Evolutionary conservation across 2,113 vertebrate species (phyloP).

Genomic region (Progne subis): DNA sequence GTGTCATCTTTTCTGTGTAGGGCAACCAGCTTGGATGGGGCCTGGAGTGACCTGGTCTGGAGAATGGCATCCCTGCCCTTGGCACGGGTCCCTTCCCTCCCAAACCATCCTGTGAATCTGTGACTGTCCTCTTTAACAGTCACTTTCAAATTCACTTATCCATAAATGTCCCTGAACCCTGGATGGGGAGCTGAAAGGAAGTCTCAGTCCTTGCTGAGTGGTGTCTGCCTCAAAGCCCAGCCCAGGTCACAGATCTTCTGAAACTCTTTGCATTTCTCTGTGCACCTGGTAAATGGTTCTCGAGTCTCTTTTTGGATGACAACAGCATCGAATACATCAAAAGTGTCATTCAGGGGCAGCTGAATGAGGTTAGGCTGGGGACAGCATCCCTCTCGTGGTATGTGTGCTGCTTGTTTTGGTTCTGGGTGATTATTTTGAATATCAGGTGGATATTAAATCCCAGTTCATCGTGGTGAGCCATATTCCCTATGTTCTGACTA

Average conservation of each 20-base stretch:
- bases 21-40: rapidly evolving
- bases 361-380: neutral
- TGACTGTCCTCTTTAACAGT: neutral
- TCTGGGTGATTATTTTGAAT: neutral
- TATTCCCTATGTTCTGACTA: neutral
- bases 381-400: rapidly evolving
- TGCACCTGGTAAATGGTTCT: neutral
- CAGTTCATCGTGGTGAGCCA: neutral
- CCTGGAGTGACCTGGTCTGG: rapidly evolving
- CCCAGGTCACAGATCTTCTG: neutral
- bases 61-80: neutral
- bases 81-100: neutral
- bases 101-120: neutral
- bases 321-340: neutral
- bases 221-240: neutral
- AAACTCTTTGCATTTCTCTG: neutral
- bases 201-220: neutral
- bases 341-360: too few species aligned
- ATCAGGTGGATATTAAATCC: neutral
- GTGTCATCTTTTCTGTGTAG: neutral
- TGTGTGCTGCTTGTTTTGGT: neutral
- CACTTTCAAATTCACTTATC: neutral
- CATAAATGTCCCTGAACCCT: neutral
- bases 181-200: neutral
- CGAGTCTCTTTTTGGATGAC: rapidly evolving